Percentiles rank a stretch among this genome's conserved stretches.
Conservation (phyloP, 1,140 invertebrate genomes). For the Wiebesia pumilae region DNA sequence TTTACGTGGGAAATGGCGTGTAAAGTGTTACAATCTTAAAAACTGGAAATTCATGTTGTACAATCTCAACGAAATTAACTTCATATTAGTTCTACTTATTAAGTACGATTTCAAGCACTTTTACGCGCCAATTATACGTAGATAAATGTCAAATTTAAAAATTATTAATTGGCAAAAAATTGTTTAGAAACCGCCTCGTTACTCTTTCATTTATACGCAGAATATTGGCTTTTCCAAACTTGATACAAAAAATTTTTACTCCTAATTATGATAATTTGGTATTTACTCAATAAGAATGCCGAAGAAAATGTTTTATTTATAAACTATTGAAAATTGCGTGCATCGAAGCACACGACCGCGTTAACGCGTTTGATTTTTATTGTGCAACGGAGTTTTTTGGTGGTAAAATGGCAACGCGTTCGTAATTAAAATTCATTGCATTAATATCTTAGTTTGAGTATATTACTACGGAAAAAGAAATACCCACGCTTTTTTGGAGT, state of each 20-base stretch:
- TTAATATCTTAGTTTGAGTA: not conserved
- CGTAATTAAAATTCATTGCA: not conserved
- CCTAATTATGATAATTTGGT: not conserved
- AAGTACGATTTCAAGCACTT: not conserved
- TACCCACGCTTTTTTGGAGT: not conserved
- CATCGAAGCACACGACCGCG: not conserved
- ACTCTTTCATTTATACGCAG: conserved; percentile 1
- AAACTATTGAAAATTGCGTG: not conserved
- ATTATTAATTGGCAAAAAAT: conserved; percentile 8
- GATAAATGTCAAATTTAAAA: not conserved
- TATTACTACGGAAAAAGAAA: not conserved
- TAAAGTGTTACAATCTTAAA: conserved; percentile 39
- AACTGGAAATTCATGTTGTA: conserved; percentile 32
- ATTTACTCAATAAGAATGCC: not conserved
- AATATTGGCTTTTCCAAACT: not conserved
- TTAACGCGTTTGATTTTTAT: not conserved
- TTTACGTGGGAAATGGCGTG: conserved; percentile 39
- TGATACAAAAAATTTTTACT: not conserved
- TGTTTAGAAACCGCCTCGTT: not conserved
- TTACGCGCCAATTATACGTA: conserved; percentile 9
- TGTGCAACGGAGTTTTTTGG: not conserved
- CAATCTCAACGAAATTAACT: conserved; percentile 31
- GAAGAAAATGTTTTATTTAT: not conserved
- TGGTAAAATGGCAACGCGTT: not conserved
- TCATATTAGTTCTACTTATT: conserved; percentile 38